Evolutionary conservation across 2,797 vertebrate species (phyloP).

Genomic region (Pseudocheirus occidentalis): DNA sequence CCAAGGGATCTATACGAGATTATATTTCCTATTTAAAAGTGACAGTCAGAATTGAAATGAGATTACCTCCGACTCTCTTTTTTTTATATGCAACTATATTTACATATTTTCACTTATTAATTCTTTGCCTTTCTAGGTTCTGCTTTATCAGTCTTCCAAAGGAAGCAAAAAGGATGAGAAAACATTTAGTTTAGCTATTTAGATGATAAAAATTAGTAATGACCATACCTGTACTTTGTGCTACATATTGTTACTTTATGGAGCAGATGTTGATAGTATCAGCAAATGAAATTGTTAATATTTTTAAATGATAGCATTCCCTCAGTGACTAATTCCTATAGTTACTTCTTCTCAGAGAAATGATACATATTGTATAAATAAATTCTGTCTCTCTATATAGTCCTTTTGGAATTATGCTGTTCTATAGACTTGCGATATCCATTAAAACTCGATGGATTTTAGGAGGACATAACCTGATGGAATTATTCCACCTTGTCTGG

Average conservation of each 20-base stretch:
- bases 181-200: neutral
- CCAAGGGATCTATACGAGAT: slow-evolving; percentile 70
- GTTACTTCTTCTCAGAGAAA: slow-evolving; percentile 32
- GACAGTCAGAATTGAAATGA: slow-evolving; percentile 71
- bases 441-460: slow-evolving; percentile 7
- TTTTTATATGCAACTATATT: slow-evolving; percentile 54
- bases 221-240: slow-evolving; percentile 9
- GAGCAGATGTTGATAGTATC: neutral
- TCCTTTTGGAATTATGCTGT: slow-evolving; percentile 19
- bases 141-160: slow-evolving; percentile 29
- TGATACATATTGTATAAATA: slow-evolving; percentile 49
- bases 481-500: neutral
- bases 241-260: neutral
- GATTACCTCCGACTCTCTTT: slow-evolving; percentile 67
- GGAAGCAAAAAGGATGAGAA: slow-evolving; percentile 40
- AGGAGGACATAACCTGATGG: slow-evolving; percentile 14
- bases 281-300: slow-evolving; percentile 30
- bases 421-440: neutral
- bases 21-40: slow-evolving; percentile 69
- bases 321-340: slow-evolving; percentile 39
- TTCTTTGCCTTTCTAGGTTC: slow-evolving; percentile 57
- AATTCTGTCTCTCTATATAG: slow-evolving; percentile 30
- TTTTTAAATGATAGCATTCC: slow-evolving; percentile 39
- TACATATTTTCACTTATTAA: slow-evolving; percentile 57
- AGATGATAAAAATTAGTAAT: slow-evolving; percentile 13